phyloP scores from a whole-genome alignment of 2,113 vertebrate genomes.

The Pterocles orientalis region DNA sequence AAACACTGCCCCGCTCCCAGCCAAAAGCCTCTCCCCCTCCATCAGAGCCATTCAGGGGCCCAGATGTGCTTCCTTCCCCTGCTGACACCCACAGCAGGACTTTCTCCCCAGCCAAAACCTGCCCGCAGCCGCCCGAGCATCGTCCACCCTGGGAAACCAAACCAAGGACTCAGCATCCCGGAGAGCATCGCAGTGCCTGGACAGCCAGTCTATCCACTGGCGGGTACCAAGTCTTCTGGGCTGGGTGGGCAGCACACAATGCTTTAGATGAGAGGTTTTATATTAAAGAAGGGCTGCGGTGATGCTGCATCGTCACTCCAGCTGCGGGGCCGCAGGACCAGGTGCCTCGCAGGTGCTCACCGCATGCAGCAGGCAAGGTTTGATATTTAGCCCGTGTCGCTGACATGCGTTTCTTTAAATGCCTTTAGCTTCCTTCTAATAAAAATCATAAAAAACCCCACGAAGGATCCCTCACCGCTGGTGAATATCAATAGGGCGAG shows the following conservation, averaged over 20 bases:
- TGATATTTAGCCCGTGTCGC: neutral
- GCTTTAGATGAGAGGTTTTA: neutral
- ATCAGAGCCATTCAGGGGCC: neutral
- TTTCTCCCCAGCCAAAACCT: neutral
- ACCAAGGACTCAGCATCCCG: neutral
- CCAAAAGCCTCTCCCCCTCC: neutral
- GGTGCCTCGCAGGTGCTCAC: neutral
- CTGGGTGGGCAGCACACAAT: neutral
- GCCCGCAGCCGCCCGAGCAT: neutral
- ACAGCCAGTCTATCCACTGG: neutral
- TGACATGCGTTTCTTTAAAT: conserved; percentile 10
- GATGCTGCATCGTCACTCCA: neutral
- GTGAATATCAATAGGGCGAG: neutral
- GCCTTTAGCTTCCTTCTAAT: conserved; percentile 52
- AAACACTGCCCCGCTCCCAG: neutral
- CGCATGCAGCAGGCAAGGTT: neutral
- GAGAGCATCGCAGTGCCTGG: neutral
- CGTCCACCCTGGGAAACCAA: accelerated
- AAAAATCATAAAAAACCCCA: conserved; percentile 25
- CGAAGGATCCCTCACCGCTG: neutral
- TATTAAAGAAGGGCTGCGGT: neutral
- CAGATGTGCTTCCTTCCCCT: neutral
- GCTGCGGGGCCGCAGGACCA: neutral
- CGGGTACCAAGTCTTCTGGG: neutral
- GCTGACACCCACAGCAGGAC: accelerated